Conservation (phyloP, 2,888 invertebrate species). For the Mythimna albipuncta region DNA sequence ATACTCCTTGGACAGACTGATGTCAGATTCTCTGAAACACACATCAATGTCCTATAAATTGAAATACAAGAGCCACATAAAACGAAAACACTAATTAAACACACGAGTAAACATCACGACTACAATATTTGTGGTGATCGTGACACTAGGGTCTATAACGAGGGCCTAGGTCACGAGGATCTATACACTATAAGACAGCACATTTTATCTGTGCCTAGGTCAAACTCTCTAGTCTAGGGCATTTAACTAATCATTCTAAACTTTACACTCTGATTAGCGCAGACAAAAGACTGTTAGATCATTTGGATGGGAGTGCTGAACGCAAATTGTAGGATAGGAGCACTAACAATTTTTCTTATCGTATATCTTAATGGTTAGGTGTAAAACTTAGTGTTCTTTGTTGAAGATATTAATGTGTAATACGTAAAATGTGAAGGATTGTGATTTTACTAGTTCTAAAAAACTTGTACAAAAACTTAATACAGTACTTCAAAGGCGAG, state of each 20-base stretch:
- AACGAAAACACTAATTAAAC: constrained; percentile 60
- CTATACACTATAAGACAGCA: constrained; percentile 69
- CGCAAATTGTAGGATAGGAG: constrained; percentile 24
- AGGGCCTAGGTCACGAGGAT: constrained; percentile 75
- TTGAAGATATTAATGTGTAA: not conserved
- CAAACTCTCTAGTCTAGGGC: constrained; percentile 84
- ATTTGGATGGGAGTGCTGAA: constrained; percentile 14
- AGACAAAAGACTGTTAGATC: constrained; percentile 35
- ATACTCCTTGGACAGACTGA: too few species aligned
- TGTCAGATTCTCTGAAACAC: not conserved
- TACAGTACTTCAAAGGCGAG: too few species aligned
- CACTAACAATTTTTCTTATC: constrained; percentile 18
- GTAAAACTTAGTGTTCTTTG: not conserved
- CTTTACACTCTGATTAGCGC: constrained; percentile 52
- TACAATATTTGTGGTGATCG: constrained; percentile 81
- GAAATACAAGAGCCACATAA: constrained; percentile 16
- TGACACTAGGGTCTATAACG: constrained; percentile 67
- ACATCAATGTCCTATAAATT: constrained; percentile 9
- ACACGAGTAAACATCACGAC: constrained; percentile 73
- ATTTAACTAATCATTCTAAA: constrained; percentile 65
- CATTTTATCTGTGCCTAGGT: constrained; percentile 82
- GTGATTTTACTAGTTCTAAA: too few species aligned
- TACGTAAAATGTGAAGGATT: too few species aligned
- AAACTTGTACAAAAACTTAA: too few species aligned
- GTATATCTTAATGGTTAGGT: constrained; percentile 1